phyloP scores from a whole-genome alignment of 2,888 invertebrate species.

The Stomorhina lunata region DNA sequence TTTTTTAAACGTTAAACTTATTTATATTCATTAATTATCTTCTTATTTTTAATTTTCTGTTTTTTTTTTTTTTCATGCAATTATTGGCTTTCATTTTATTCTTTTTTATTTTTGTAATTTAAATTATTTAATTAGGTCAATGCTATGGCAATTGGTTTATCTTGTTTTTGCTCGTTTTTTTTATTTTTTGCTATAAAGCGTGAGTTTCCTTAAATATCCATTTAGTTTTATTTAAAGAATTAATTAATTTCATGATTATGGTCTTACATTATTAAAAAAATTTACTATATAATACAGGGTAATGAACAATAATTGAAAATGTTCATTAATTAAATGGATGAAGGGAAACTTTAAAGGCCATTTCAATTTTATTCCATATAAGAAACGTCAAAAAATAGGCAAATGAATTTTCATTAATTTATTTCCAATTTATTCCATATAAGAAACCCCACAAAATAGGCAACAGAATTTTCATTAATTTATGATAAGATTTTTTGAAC shows the following conservation, averaged over 20 bases:
- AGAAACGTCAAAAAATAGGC: too few relatives aligned
- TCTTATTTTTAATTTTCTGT: background rate
- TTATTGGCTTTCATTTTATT: background rate
- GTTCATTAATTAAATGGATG: too few relatives aligned
- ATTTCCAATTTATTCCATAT: too few relatives aligned
- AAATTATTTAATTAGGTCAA: slow-evolving; percentile 41
- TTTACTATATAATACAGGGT: too few relatives aligned
- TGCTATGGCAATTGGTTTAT: slow-evolving; percentile 31
- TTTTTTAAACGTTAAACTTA: slow-evolving; percentile 3
- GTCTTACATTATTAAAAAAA: background rate
- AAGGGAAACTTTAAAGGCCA: too few relatives aligned
- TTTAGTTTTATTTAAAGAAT: background rate
- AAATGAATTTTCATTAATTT: too few relatives aligned
- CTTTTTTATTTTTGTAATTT: slow-evolving; percentile 22
- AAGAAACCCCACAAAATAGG: too few relatives aligned
- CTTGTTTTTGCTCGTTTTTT: slow-evolving; percentile 10
- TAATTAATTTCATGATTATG: slow-evolving; percentile 13
- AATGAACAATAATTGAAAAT: too few relatives aligned
- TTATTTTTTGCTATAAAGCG: background rate
- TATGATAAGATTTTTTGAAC: too few relatives aligned
- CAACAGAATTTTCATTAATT: too few relatives aligned
- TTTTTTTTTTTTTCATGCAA: background rate
- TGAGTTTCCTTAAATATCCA: background rate
- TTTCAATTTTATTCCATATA: too few relatives aligned
- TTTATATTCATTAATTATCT: background rate